Base-by-base conservation (phyloP, 2,888 invertebrate genomes). In the Clepsis dumicolana region DNA sequence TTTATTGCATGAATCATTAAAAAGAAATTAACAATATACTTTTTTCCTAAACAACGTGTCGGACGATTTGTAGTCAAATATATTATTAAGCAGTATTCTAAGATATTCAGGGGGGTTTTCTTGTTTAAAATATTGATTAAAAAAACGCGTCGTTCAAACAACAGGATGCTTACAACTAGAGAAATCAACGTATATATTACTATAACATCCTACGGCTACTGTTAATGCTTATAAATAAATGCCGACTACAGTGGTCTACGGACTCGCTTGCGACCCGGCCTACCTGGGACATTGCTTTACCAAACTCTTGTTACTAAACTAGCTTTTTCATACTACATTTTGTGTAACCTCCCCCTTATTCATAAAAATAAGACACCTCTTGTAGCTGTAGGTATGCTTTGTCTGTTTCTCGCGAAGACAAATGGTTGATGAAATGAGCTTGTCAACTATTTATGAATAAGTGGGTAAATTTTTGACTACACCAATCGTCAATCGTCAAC, bases 101-200 rank as follows among this genome's bases (percentile, higher is more conserved):
- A 59, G 38, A 59, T 59, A 65, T 61, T 67, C 67, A 67, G 67
- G 68, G 68, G 63, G 52, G 64, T 53, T 57, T 63, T 57, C 56
- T 44, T 50, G 54, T 66, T 56, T n/a, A n/a, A 32, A 66, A 62
- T 57, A 80, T 75, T 76, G 76, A 80, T 84, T 52, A 74, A 80
- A 78, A 82, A 84, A 84, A 81, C 81, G 76, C 80, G 79, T 81
- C 77, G 80, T 80, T 83, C 77, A 82, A 89, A 90, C 86, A 90
- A 91, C 86, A 90, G 82, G 88, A 84, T 80, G 76, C 90, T 90
- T 92, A 92, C 72, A 78, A 82, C 88, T 92, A 93, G 76, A 90
- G 87, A 91, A 93, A 90, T 90, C 92, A 93, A 93, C 92, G 84
- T 90, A 93, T 93, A 93, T 93, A 93, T 93, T 93, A 93, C 88